These are phyloP conservation scores for Takifugu rubripes DNA, from an alignment of 2,797 vertebrate genomes.

Conservation along the genomic window DNA sequence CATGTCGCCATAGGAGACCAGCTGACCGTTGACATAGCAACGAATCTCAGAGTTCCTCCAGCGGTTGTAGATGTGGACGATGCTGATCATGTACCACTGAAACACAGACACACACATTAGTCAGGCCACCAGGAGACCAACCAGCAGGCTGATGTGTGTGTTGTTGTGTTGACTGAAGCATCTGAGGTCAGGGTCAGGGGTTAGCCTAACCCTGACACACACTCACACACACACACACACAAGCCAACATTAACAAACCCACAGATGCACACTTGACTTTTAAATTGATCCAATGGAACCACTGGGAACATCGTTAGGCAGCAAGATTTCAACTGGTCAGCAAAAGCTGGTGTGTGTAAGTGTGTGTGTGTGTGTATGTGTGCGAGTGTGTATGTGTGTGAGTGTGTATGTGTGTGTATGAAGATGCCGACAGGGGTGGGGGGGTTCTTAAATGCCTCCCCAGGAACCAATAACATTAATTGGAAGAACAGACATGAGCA, in stretches of 20 bases:
- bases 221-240: slow-evolving; percentile 12
- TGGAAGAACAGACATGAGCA: slow-evolving; percentile 18
- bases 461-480: slow-evolving; percentile 46
- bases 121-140: not conserved
- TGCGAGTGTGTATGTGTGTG: slow-evolving; percentile 25
- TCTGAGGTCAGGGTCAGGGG: too few relatives aligned
- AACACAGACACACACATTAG: slow-evolving; percentile 12
- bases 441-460: slow-evolving; percentile 62
- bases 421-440: slow-evolving; percentile 29
- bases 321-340: slow-evolving; percentile 57
- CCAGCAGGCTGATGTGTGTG: not conserved
- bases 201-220: not conserved
- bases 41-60: slow-evolving; percentile 99
- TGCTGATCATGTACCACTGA: slow-evolving; percentile 99
- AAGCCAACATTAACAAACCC: slow-evolving; percentile 1
- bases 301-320: slow-evolving; percentile 60
- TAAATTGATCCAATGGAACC: slow-evolving; percentile 65
- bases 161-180: slow-evolving; percentile 1
- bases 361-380: slow-evolving; percentile 29
- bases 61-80: slow-evolving; percentile 98
- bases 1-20: slow-evolving; percentile 98
- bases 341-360: slow-evolving; percentile 46
- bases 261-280: slow-evolving; percentile 31
- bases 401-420: slow-evolving; percentile 9
- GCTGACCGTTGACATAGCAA: slow-evolving; percentile 95